phyloP scores from a whole-genome alignment of 2,797 vertebrate genomes.

The Anomalospiza imberbis region DNA sequence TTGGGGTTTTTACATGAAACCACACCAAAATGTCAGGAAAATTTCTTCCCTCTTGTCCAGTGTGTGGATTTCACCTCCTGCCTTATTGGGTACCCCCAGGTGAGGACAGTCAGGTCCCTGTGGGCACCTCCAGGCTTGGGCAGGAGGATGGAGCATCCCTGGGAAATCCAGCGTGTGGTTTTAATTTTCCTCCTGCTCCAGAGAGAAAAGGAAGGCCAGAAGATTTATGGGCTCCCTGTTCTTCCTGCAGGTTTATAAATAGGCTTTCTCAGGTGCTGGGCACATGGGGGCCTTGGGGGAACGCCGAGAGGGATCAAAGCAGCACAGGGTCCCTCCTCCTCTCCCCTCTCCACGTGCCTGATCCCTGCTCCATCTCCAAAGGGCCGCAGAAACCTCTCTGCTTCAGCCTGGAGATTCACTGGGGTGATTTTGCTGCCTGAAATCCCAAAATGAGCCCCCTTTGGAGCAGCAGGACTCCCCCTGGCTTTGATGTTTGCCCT shows the following conservation, averaged over 20 bases:
- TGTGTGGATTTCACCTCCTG: not conserved
- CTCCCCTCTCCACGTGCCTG: slow-evolving; percentile 79
- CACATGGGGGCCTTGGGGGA: slow-evolving; percentile 77
- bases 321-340: slow-evolving; percentile 72
- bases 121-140: not conserved
- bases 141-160: slow-evolving; percentile 43
- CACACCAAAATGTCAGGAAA: not conserved
- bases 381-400: slow-evolving; percentile 35
- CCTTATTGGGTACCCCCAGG: accelerated
- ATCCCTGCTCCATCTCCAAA: slow-evolving; percentile 76
- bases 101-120: not conserved
- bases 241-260: slow-evolving; percentile 72
- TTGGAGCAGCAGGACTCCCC: slow-evolving; percentile 11
- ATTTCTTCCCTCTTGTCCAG: too few relatives aligned
- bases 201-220: slow-evolving; percentile 57
- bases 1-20: not conserved
- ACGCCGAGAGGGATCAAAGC: slow-evolving; percentile 77
- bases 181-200: slow-evolving; percentile 83
- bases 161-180: slow-evolving; percentile 68
- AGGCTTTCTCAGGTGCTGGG: slow-evolving; percentile 88
- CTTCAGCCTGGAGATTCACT: slow-evolving; percentile 64
- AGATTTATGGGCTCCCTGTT: slow-evolving; percentile 82
- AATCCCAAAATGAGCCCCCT: not conserved
- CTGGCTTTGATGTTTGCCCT: not conserved
- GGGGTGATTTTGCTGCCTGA: slow-evolving; percentile 29